These are phyloP conservation scores for Mixornis gularis DNA, from an alignment of 2,113 vertebrate genomes.

Conservation along the genomic window DNA sequence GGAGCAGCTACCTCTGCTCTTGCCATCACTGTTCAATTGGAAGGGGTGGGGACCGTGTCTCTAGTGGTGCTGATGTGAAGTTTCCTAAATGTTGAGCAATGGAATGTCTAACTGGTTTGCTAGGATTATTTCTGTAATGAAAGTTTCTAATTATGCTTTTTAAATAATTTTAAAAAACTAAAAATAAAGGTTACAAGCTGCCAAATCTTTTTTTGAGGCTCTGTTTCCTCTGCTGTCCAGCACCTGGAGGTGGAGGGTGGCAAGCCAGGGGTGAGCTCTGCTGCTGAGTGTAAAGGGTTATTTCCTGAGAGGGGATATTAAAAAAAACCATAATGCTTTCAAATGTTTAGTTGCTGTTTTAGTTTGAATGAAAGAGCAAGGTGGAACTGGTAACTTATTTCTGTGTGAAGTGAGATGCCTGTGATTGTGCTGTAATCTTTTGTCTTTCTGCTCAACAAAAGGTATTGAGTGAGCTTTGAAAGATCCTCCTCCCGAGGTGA, in stretches of 20 bases:
- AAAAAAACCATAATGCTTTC: not conserved
- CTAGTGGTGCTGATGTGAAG: constrained; percentile 70
- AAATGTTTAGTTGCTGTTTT: not conserved
- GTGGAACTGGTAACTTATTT: not conserved
- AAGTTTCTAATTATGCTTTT: constrained; percentile 84
- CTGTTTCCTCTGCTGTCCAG: constrained; percentile 58
- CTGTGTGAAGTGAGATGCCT: not conserved
- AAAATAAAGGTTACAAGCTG: constrained; percentile 83
- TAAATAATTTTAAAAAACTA: constrained; percentile 77
- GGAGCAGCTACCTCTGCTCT: constrained; percentile 23
- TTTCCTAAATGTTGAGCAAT: constrained; percentile 66
- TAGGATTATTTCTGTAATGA: constrained; percentile 81
- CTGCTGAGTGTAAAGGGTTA: not conserved
- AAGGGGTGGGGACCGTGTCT: constrained; percentile 42
- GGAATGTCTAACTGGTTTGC: constrained; percentile 78
- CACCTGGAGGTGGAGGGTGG: constrained; percentile 34
- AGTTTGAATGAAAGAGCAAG: not conserved
- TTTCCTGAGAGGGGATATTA: not conserved
- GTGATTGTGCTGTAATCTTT: not conserved
- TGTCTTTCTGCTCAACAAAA: not conserved
- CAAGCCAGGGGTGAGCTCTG: not conserved
- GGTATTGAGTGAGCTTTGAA: not conserved
- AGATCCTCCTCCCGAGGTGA: not conserved
- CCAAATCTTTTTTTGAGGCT: constrained; percentile 60
- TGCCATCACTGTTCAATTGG: constrained; percentile 17